Percentiles rank a stretch among this genome's conserved stretches.
Conservation (phyloP, 2,113 vertebrate genomes). For the Sterna hirundo region DNA sequence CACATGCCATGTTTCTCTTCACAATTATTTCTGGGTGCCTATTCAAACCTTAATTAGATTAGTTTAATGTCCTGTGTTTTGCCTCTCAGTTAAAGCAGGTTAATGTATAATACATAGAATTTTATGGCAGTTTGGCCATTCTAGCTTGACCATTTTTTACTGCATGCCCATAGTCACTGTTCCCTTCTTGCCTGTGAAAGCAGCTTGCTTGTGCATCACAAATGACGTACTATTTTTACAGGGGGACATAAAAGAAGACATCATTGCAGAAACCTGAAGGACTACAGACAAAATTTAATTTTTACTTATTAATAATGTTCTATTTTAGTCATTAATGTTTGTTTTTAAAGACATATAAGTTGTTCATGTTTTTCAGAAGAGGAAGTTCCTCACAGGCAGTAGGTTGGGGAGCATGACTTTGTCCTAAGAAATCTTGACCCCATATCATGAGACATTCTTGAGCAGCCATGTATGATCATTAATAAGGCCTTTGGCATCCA, state of each 20-base stretch:
- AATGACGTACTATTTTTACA: not conserved
- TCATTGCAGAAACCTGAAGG: not conserved
- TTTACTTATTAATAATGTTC: not conserved
- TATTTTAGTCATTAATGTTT: not conserved
- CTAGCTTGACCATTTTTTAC: not conserved
- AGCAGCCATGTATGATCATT: not conserved
- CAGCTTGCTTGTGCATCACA: not conserved
- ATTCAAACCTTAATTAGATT: not conserved
- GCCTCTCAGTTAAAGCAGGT: not conserved
- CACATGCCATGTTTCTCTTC: not conserved
- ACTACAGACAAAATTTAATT: not conserved
- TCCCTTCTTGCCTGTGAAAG: not conserved
- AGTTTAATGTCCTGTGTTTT: not conserved
- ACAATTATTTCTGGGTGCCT: not conserved
- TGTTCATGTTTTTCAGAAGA: not conserved
- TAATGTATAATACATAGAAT: not conserved
- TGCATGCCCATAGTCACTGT: not conserved
- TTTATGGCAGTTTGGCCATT: not conserved
- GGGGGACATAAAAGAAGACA: not conserved
- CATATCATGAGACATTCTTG: not conserved
- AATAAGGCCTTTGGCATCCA: not conserved
- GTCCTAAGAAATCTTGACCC: not conserved
- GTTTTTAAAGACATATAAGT: not conserved
- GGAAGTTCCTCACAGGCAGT: not conserved
- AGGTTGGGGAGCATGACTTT: not conserved